Evolutionary conservation across 2,797 vertebrate species (phyloP).

Genomic region (Pterois miles): DNA sequence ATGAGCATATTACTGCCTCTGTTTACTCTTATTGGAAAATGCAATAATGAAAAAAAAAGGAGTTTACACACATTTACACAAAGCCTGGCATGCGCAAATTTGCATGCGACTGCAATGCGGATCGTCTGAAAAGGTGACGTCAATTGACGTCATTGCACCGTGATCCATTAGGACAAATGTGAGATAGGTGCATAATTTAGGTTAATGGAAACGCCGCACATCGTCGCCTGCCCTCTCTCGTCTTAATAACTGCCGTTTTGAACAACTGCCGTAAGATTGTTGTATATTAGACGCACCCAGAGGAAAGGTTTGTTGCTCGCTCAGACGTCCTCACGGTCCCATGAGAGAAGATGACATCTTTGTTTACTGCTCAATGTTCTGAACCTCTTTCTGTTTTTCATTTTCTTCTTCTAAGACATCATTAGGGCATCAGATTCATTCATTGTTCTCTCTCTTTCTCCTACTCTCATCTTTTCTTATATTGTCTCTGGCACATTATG

Average conservation of each 20-base stretch:
- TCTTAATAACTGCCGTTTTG: conserved; percentile 59
- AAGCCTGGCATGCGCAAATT: conserved; percentile 64
- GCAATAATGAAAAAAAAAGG: conserved; percentile 47
- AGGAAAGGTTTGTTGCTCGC: conserved; percentile 69
- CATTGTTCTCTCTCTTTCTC: conserved; percentile 38
- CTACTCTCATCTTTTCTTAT: conserved; percentile 30
- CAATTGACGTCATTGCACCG: conserved; percentile 71
- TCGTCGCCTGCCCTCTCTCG: conserved; percentile 60
- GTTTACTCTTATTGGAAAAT: conserved; percentile 69
- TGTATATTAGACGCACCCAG: conserved; percentile 57
- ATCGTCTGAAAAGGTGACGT: conserved; percentile 72
- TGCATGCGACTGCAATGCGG: conserved; percentile 78
- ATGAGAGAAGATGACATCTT: conserved; percentile 71
- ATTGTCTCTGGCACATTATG: conserved; percentile 25
- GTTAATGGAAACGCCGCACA: conserved; percentile 72
- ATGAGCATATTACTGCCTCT: conserved; percentile 70
- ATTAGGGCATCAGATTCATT: conserved; percentile 51
- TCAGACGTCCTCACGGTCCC: conserved; percentile 58
- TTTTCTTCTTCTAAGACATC: conserved; percentile 47
- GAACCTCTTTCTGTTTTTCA: conserved; percentile 38
- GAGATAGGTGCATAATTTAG: conserved; percentile 73
- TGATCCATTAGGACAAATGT: conserved; percentile 73
- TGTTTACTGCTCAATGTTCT: conserved; percentile 71
- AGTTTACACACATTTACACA: conserved; percentile 61
- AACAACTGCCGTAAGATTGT: conserved; percentile 61